Conservation (phyloP, 2,797 vertebrate species). For the Kryptopterus vitreolus region DNA sequence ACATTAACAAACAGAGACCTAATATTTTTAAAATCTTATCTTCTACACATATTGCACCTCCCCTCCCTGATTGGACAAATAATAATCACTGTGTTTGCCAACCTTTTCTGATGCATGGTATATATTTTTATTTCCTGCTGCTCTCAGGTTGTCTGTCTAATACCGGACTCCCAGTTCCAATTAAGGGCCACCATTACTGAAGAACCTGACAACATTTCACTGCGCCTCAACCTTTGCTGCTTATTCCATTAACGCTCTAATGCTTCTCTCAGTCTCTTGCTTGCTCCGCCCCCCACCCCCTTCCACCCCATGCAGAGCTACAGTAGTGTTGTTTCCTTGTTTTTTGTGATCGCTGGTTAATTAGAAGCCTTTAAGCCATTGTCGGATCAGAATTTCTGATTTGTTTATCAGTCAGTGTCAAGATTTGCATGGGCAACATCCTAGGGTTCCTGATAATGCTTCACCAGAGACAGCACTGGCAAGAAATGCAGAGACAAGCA, state of each 20-base stretch:
- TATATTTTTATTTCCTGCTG: constrained; percentile 49
- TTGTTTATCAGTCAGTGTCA: constrained; percentile 50
- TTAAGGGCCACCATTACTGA: constrained; percentile 54
- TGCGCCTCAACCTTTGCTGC: constrained; percentile 39
- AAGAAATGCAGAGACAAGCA: constrained; percentile 26
- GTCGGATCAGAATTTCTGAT: constrained; percentile 49
- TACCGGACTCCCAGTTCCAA: constrained; percentile 43
- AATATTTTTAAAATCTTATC: not conserved
- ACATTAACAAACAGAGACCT: not conserved
- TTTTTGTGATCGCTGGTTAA: constrained; percentile 41
- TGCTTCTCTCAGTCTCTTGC: constrained; percentile 20
- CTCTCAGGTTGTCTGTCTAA: constrained; percentile 43
- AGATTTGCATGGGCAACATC: constrained; percentile 37
- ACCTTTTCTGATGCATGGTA: constrained; percentile 20
- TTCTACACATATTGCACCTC: constrained; percentile 12
- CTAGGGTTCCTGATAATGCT: constrained; percentile 35
- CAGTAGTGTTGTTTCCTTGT: constrained; percentile 20
- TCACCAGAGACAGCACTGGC: not conserved
- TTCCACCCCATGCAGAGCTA: constrained; percentile 27
- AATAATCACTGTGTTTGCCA: constrained; percentile 11
- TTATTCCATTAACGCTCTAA: constrained; percentile 44
- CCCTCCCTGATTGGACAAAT: not conserved
- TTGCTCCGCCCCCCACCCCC: too few species aligned
- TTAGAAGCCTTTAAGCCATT: constrained; percentile 46
- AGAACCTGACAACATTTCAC: constrained; percentile 34